phyloP scores from a whole-genome alignment of 1,140 invertebrate genomes.

The Frieseomelitta varia region DNA sequence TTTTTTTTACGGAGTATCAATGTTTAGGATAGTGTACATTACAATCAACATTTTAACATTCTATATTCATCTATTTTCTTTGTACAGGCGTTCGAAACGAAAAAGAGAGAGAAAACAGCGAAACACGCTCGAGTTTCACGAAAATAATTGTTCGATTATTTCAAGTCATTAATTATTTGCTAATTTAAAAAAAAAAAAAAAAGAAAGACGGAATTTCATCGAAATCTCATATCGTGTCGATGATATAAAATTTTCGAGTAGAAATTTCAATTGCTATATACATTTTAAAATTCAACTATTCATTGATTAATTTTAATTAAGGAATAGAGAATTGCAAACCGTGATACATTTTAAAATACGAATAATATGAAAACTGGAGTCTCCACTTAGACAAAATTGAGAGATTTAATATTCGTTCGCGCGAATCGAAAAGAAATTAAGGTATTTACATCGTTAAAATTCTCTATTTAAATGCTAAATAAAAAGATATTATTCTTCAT shows the following conservation, averaged over 20 bases:
- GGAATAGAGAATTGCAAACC: conserved; percentile 13
- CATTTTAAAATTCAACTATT: neutral
- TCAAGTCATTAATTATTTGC: neutral
- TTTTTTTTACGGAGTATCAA: neutral
- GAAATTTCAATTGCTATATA: neutral
- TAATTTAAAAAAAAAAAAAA: neutral
- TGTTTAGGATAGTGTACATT: conserved; percentile 31
- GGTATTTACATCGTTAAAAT: conserved; percentile 21
- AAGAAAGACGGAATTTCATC: no score
- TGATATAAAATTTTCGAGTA: neutral
- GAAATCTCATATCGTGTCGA: neutral
- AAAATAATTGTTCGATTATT: neutral
- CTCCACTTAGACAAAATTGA: neutral
- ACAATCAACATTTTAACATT: conserved; percentile 37
- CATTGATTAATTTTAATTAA: neutral
- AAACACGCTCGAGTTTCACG: neutral
- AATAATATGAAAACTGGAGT: neutral
- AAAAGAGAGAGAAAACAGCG: neutral
- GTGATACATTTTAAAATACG: conserved; percentile 1
- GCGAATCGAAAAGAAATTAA: no score
- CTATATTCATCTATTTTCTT: conserved; percentile 35
- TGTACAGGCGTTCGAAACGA: conserved; percentile 17
- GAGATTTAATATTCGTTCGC: neutral
- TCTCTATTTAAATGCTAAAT: conserved; percentile 29
- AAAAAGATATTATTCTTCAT: neutral